phyloP scores from a whole-genome alignment of 2,888 invertebrate genomes.

The Parnassius orleans region DNA sequence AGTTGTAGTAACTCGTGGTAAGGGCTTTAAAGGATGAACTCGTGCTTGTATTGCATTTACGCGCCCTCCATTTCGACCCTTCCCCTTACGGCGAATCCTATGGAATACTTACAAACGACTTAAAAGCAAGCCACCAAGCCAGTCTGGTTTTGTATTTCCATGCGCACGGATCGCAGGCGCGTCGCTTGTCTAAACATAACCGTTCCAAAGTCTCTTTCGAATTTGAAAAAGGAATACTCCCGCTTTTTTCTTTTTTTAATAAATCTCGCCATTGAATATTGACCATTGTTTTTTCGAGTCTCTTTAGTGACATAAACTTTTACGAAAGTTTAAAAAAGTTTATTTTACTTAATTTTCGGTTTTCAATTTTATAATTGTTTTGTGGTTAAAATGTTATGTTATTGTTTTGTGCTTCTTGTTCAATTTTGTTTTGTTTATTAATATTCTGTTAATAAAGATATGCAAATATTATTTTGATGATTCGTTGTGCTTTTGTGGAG shows the following conservation, averaged over 20 bases:
- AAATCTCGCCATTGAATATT: constrained; percentile 34
- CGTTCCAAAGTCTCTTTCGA: constrained; percentile 56
- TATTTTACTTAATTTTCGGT: constrained; percentile 36
- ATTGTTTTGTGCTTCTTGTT: constrained; percentile 58
- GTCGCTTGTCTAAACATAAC: constrained; percentile 47
- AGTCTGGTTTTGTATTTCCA: constrained; percentile 77
- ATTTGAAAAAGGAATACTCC: constrained; percentile 48
- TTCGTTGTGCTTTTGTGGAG: constrained; percentile 46
- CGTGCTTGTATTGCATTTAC: constrained; percentile 72
- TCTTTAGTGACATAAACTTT: constrained; percentile 46
- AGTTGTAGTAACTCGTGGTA: constrained; percentile 50
- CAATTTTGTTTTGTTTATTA: constrained; percentile 52
- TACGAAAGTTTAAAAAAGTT: constrained; percentile 49
- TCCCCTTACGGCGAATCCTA: constrained; percentile 78
- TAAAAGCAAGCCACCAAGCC: constrained; percentile 68
- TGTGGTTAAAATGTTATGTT: constrained; percentile 57
- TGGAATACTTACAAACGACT: constrained; percentile 77
- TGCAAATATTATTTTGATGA: constrained; percentile 47
- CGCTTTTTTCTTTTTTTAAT: constrained; percentile 28
- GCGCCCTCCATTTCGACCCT: constrained; percentile 77
- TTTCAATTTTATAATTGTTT: constrained; percentile 44
- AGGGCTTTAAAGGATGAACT: constrained; percentile 69
- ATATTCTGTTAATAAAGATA: constrained; percentile 40
- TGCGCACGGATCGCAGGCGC: constrained; percentile 70
- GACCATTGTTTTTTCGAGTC: constrained; percentile 46